Evolutionary conservation across 2,888 invertebrate genomes (phyloP).

Genomic region (Liodrosophila aerea): DNA sequence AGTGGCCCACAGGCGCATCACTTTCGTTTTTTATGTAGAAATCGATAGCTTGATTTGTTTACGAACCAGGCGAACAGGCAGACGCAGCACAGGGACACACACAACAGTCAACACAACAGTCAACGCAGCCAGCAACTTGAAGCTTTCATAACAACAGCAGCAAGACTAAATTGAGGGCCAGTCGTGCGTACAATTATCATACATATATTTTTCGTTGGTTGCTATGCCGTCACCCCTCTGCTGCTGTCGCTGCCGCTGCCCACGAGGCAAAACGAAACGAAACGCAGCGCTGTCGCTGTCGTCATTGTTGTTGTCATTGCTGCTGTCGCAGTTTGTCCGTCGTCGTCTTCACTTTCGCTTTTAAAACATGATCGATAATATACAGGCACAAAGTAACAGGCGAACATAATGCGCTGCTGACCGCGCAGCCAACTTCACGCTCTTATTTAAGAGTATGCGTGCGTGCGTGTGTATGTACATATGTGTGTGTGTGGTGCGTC

Average conservation of each 20-base stretch:
- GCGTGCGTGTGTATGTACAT: background rate
- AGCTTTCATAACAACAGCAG: conserved; percentile 20
- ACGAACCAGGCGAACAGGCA: conserved; percentile 59
- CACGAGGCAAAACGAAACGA: no score
- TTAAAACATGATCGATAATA: conserved; percentile 80
- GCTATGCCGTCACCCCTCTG: conserved; percentile 21
- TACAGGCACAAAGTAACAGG: conserved; percentile 74
- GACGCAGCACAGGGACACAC: conserved; percentile 4
- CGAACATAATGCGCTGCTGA: conserved; percentile 48
- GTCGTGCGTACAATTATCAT: conserved; percentile 49
- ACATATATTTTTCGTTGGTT: conserved; percentile 22
- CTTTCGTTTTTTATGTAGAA: conserved; percentile 80
- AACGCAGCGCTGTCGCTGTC: background rate
- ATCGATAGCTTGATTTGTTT: conserved; percentile 79
- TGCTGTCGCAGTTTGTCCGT: conserved; percentile 11
- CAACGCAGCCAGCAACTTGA: conserved; percentile 10
- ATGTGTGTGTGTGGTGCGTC: conserved; percentile 19
- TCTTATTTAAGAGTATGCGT: background rate
- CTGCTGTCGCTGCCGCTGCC: background rate
- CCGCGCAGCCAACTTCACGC: conserved; percentile 29
- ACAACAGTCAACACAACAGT: background rate
- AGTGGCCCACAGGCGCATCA: conserved; percentile 38
- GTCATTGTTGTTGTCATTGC: background rate
- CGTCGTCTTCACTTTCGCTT: conserved; percentile 75
- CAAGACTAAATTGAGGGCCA: conserved; percentile 38